These are phyloP conservation scores for Pristionchus pacificus DNA, from an alignment of 1,140 invertebrate genomes.

Conservation along the genomic window DNA sequence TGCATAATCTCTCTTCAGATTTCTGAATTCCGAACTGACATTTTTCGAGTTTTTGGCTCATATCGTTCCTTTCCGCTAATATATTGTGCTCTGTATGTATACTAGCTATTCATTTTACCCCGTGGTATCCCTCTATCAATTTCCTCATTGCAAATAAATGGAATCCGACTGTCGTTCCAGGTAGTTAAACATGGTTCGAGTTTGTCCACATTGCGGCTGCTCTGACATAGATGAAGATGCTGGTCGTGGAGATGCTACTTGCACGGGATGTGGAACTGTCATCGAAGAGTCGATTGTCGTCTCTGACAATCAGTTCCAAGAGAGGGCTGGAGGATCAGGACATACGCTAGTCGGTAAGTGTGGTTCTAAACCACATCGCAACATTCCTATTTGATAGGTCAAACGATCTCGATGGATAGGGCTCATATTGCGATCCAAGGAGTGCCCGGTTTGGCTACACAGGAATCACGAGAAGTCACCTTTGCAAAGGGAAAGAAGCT, in stretches of 20 bases:
- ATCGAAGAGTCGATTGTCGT: constrained; percentile 93
- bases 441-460: constrained; percentile 37
- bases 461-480: constrained; percentile 51
- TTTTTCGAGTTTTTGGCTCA: no score
- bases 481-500: constrained; percentile 50
- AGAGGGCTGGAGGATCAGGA: constrained; percentile 71
- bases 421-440: constrained; percentile 26
- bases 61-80: no score
- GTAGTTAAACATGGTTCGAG: constrained; percentile 41
- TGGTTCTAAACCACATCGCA: neutral
- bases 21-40: no score
- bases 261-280: constrained; percentile 89
- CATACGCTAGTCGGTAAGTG: constrained; percentile 26
- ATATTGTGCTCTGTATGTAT: no score
- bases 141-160: no score
- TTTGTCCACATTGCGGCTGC: constrained; percentile 50
- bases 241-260: constrained; percentile 76
- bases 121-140: no score
- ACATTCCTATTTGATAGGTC: neutral
- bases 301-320: constrained; percentile 89
- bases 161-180: neutral
- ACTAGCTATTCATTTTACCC: no score
- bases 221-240: constrained; percentile 55
- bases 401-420: neutral
- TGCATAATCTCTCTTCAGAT: no score